Conservation (phyloP, 2,888 invertebrate genomes). For the Scaptomyza parva region DNA sequence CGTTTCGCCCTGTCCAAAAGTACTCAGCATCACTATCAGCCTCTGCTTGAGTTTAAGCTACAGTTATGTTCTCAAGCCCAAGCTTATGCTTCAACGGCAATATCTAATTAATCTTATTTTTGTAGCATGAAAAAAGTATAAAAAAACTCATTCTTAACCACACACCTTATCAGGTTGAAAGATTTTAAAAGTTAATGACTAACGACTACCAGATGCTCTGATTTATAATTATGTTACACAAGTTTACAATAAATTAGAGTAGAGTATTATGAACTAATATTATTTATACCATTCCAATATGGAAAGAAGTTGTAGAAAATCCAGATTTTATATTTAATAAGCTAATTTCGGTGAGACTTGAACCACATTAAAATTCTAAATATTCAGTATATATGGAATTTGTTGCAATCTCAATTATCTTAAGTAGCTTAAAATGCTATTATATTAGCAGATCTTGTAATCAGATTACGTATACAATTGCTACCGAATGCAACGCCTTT, state of each 20-base stretch:
- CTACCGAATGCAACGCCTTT: too few relatives aligned
- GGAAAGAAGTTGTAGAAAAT: not conserved
- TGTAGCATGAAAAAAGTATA: conserved; percentile 10
- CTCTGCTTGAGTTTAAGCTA: conserved; percentile 3
- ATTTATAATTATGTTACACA: not conserved
- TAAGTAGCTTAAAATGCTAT: too few relatives aligned
- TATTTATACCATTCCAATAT: not conserved
- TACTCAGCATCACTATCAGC: conserved; percentile 22
- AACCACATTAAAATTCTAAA: too few relatives aligned
- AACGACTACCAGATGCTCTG: conserved; percentile 3
- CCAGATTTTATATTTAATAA: not conserved
- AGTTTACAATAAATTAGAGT: not conserved
- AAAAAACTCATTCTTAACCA: conserved; percentile 4
- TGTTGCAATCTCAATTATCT: too few relatives aligned
- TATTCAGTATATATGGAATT: too few relatives aligned
- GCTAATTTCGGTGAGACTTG: too few relatives aligned
- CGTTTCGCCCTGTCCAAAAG: conserved; percentile 27
- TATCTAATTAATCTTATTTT: conserved; percentile 79
- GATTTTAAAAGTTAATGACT: not conserved
- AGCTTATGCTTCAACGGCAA: conserved; percentile 32
- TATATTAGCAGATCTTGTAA: too few relatives aligned
- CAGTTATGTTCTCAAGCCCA: conserved; percentile 18
- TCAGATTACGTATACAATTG: too few relatives aligned
- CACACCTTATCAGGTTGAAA: not conserved
- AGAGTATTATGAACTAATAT: not conserved